A percentile compares a stretch with the other conserved stretches of the same genome.
phyloP scores from a whole-genome alignment of 2,113 vertebrate species.

The Ahaetulla prasina region DNA sequence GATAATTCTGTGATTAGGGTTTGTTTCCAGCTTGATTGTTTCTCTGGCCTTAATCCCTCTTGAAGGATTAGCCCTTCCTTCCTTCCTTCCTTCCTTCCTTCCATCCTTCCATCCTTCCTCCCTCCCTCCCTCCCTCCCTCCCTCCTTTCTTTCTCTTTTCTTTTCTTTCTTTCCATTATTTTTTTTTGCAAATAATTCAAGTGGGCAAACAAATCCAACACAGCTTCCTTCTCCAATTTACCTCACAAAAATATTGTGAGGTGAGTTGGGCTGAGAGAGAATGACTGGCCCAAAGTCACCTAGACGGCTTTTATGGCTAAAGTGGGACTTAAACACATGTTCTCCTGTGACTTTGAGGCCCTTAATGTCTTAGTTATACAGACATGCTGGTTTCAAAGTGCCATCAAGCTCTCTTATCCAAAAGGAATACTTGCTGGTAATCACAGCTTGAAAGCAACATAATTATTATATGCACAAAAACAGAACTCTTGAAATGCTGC shows the following conservation, averaged over 20 bases:
- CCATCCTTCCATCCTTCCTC: too few species aligned
- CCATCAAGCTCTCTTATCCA: neutral
- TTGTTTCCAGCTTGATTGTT: neutral
- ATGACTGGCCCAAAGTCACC: neutral
- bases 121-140: neutral
- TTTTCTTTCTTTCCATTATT: neutral
- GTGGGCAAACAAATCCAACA: neutral
- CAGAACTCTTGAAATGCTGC: neutral
- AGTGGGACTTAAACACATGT: neutral
- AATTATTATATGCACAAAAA: neutral
- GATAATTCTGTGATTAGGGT: neutral
- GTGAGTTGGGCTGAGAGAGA: neutral
- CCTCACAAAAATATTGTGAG: neutral
- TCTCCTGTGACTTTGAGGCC: neutral
- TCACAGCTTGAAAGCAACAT: neutral
- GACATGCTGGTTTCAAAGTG: neutral
- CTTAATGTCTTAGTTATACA: neutral
- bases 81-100: neutral
- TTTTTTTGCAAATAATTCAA: neutral
- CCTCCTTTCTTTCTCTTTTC: fast-evolving
- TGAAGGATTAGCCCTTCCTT: neutral
- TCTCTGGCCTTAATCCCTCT: neutral
- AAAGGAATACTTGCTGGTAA: neutral
- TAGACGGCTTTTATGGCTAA: neutral
- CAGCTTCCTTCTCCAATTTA: neutral